These are phyloP conservation scores for Anticlea derivata DNA, from an alignment of 2,888 invertebrate genomes.

Conservation along the genomic window DNA sequence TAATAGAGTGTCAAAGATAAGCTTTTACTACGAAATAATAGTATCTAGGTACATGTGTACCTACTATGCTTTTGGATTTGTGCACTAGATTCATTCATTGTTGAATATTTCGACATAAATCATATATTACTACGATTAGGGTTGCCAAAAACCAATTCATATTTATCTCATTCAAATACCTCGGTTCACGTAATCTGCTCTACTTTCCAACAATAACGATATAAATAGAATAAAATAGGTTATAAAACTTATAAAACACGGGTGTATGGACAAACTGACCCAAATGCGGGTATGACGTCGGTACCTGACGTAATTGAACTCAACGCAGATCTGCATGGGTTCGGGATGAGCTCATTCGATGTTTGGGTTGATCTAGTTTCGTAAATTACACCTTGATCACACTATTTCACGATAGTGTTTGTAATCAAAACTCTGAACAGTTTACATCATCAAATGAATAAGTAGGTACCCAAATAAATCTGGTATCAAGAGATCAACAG, in stretches of 20 bases:
- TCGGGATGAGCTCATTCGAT: constrained; percentile 54
- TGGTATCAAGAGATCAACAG: constrained; percentile 12
- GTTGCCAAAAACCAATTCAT: constrained; percentile 32
- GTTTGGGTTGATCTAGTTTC: constrained; percentile 56
- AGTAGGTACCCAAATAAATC: background rate
- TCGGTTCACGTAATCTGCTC: constrained; percentile 49
- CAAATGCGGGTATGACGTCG: constrained; percentile 71
- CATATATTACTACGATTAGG: constrained; percentile 24
- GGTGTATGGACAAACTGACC: constrained; percentile 72
- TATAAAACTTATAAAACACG: constrained; percentile 71
- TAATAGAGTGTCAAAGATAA: no score
- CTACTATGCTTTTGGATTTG: no score
- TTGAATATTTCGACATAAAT: constrained; percentile 20
- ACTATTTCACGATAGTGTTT: constrained; percentile 30
- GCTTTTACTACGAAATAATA: no score
- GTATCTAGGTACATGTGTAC: no score
- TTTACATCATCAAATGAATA: constrained; percentile 9
- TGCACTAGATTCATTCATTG: constrained; percentile 16
- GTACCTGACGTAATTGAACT: constrained; percentile 65
- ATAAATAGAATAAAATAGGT: constrained; percentile 70
- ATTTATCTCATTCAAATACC: constrained; percentile 36
- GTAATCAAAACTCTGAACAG: constrained; percentile 23
- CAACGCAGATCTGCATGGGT: constrained; percentile 46
- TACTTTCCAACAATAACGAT: constrained; percentile 52
- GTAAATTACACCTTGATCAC: constrained; percentile 29